These are phyloP conservation scores for Anguilla japonica DNA, from an alignment of 2,113 vertebrate species.

Conservation along the genomic window DNA sequence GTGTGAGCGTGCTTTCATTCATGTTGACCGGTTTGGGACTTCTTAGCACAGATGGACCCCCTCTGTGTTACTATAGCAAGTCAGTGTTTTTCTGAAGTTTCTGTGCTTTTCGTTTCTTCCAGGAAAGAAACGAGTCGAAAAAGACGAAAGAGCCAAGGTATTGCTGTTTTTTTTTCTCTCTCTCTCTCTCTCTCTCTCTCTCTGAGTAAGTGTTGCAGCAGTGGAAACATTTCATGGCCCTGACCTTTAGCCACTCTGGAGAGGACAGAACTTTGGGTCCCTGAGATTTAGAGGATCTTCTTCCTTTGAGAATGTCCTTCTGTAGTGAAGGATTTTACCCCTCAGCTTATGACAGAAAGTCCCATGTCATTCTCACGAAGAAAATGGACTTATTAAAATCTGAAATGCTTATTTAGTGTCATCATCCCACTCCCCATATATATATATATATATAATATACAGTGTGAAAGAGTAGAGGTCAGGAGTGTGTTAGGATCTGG, in stretches of 20 bases:
- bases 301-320: neutral
- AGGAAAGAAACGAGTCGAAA: constrained; percentile 72
- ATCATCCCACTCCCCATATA: neutral
- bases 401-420: neutral
- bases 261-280: neutral
- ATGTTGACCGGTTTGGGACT: neutral
- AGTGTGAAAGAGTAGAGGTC: neutral
- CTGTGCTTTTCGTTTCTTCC: constrained; percentile 12
- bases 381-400: neutral
- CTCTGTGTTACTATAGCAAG: neutral
- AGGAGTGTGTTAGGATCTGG: too few relatives aligned
- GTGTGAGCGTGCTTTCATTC: neutral
- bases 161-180: neutral
- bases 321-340: neutral
- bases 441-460: too few relatives aligned
- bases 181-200: neutral
- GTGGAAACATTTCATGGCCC: neutral
- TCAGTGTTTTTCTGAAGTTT: neutral
- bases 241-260: neutral
- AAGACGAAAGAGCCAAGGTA: constrained; percentile 59
- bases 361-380: neutral
- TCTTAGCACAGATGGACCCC: neutral
- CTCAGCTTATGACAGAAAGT: neutral
- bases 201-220: neutral
- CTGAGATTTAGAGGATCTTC: neutral